Conservation (phyloP, 2,888 invertebrate species). For the Nomada ruficornis region DNA sequence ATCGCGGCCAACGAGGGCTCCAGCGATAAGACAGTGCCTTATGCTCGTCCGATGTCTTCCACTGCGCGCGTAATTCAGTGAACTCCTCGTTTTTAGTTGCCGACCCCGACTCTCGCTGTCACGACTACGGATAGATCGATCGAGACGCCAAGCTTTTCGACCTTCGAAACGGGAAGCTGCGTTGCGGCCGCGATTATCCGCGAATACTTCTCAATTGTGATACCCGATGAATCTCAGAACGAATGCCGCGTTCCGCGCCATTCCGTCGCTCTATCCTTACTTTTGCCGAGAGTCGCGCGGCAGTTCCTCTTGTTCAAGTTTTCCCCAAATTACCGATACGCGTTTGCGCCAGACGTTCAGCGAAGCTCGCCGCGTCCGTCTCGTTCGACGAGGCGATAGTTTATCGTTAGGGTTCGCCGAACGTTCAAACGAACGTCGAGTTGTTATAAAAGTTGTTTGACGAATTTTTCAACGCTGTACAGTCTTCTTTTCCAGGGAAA, state of each 20-base stretch:
- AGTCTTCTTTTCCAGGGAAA: too few relatives aligned
- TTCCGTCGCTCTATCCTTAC: neutral
- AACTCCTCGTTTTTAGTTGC: slow-evolving; percentile 13
- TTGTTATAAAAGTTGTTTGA: neutral
- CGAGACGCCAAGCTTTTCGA: neutral
- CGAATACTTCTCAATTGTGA: neutral
- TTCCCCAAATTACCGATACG: too few relatives aligned
- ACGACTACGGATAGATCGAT: slow-evolving; percentile 16
- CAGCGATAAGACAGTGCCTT: slow-evolving; percentile 55
- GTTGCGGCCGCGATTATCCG: neutral
- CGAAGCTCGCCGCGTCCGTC: neutral
- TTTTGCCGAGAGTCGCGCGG: neutral
- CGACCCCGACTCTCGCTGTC: slow-evolving; percentile 13
- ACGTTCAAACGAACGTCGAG: neutral
- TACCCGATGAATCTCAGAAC: slow-evolving; percentile 20
- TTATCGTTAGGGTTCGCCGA: neutral
- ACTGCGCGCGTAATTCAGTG: slow-evolving; percentile 32
- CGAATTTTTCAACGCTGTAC: too few relatives aligned
- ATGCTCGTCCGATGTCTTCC: slow-evolving; percentile 50
- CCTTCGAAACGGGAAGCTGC: neutral
- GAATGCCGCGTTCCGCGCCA: neutral
- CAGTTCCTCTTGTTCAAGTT: neutral
- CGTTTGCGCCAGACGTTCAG: neutral
- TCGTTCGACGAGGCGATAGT: neutral
- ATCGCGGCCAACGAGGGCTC: slow-evolving; percentile 36